Evolutionary conservation across 2,888 invertebrate species (phyloP), one percentile per base, ranked within the genome.

Genomic region (Macrophya alboannulata): DNA sequence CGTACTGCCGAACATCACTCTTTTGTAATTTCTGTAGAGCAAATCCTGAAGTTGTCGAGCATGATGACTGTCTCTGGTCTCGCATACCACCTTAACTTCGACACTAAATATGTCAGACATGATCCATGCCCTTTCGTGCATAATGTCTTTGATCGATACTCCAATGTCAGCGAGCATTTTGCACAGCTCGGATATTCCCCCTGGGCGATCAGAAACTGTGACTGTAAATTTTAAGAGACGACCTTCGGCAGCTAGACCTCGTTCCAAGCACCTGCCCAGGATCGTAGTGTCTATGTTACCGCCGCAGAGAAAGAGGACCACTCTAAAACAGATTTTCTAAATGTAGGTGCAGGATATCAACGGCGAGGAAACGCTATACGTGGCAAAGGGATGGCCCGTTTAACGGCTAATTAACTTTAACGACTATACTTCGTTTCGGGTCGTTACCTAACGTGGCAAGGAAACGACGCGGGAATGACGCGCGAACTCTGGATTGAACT

Each of bases 111-210:
- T 97, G 92, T 99, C 99, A 1, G 96, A 96, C 86, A 96, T 96
- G 17, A 99, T 96, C 99, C 99, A 99, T 1, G 99, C 99, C 84
- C 99, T 95, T 92, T 99, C 99, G 93, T 99, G 99, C 94, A 98
- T 97, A 86, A 99, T 98, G 92, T 99, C 99, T 93, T 99, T 99
- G 88, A 99, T 98, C 62, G 97, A 97, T 17, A 98, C 98, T 0
- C 98, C 98, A 48, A 97, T 95, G 1, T 95, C 95, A 0, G 96
- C 95, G 84, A 98, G 95, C 65, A 97, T 94, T 90, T 96, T 95
- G 91, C 98, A 97, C 6, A 98, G 94, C 91, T 98, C 98, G 0
- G 97, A 96, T 87, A 98, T 97, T 25, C 97, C 98, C 6, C 98
- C 98, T 0, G 98, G 98, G 87, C 98, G 95, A 94, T 98, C 98